A percentile compares a stretch with the other conserved stretches of the same genome.
Evolutionary conservation across 2,113 vertebrate species (phyloP).

Genomic region (Hipposideros armiger): DNA sequence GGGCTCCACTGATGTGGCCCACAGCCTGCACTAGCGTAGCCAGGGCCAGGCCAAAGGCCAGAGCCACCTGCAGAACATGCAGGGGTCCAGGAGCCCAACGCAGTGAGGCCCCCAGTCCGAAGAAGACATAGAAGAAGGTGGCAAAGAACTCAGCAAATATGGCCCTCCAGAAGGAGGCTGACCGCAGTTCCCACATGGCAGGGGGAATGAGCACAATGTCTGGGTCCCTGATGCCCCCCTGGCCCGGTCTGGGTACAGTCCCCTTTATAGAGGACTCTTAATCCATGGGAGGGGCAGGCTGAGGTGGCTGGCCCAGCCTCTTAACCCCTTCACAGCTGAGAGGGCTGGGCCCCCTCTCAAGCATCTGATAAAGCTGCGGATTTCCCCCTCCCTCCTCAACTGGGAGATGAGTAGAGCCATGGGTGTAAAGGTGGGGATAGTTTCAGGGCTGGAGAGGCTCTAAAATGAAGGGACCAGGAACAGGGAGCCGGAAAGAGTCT

Average conservation of each 20-base stretch:
- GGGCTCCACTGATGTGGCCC: constrained; percentile 95
- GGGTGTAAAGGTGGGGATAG: not conserved
- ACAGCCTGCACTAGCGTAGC: constrained; percentile 94
- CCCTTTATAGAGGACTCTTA: constrained; percentile 86
- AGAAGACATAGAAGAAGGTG: constrained; percentile 96
- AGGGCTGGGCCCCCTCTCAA: not conserved
- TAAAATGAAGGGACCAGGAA: not conserved
- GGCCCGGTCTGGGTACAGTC: constrained; percentile 63
- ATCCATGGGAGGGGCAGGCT: constrained; percentile 80
- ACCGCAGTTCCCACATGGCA: constrained; percentile 96
- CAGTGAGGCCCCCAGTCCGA: constrained; percentile 94
- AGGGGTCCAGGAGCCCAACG: constrained; percentile 93
- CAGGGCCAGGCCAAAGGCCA: constrained; percentile 95
- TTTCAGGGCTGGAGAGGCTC: not conserved
- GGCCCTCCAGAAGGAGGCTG: constrained; percentile 97
- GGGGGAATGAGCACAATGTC: constrained; percentile 67
- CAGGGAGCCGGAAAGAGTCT: not conserved
- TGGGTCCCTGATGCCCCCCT: constrained; percentile 67
- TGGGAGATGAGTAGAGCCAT: not conserved
- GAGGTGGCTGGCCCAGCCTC: constrained; percentile 64
- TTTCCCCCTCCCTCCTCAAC: not conserved
- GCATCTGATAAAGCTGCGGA: constrained; percentile 20
- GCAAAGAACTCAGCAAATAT: constrained; percentile 96
- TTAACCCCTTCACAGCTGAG: constrained; percentile 84
- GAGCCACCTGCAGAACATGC: constrained; percentile 92